Evolutionary conservation across 2,888 invertebrate species (phyloP).

Genomic region (Eristalis tenax): DNA sequence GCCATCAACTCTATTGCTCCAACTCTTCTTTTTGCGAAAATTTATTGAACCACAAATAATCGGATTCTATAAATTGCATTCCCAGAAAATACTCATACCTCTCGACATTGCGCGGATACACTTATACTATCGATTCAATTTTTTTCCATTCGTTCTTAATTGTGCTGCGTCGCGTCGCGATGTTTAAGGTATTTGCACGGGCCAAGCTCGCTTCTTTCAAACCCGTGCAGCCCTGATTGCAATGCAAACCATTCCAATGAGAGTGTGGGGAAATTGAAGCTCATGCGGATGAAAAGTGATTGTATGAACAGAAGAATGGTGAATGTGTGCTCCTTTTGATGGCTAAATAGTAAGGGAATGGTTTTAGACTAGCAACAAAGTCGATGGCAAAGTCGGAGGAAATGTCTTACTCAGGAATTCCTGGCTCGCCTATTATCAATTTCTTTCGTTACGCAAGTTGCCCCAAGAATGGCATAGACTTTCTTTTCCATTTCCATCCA

Average conservation of each 20-base stretch:
- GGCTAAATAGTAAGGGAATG: neutral
- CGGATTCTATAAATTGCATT: constrained; percentile 5
- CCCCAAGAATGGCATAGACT: neutral
- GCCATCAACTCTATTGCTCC: neutral
- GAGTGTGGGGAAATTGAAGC: constrained; percentile 48
- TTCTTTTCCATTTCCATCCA: neutral
- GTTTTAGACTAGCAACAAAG: no score
- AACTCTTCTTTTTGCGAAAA: constrained; percentile 4
- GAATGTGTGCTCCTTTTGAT: neutral
- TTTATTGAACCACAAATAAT: constrained; percentile 17
- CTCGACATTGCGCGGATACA: neutral
- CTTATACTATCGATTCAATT: neutral
- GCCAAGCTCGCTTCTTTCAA: neutral
- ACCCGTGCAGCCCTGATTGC: neutral
- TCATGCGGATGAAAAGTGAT: constrained; percentile 16
- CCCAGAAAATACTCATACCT: neutral
- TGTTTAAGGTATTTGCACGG: neutral
- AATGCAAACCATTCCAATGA: constrained; percentile 1
- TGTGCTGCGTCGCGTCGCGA: neutral
- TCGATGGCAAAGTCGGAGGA: no score
- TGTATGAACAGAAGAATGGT: constrained; percentile 11
- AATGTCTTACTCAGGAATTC: neutral
- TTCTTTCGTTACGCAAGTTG: neutral
- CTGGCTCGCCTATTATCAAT: neutral
- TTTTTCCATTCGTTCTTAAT: neutral